A percentile compares a stretch with the other conserved stretches of the same genome.
Evolutionary conservation across 2,888 invertebrate genomes (phyloP).

Genomic region (Scaptomyza polygonia): DNA sequence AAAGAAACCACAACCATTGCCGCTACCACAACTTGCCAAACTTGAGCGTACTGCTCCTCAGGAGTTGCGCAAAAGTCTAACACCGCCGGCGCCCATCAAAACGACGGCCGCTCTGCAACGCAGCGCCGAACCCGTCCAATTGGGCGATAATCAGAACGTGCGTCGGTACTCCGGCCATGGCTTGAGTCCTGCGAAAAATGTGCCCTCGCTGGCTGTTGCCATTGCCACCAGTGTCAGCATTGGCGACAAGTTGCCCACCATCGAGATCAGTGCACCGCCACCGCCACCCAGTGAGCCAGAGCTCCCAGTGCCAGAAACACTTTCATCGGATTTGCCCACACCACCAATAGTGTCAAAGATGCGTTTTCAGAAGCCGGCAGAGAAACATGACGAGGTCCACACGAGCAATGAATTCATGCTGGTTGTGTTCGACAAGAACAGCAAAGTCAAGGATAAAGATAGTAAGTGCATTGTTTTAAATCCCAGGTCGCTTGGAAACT

Average conservation of each 20-base stretch:
- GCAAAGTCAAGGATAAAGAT: constrained; percentile 85
- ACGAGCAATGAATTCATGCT: constrained; percentile 93
- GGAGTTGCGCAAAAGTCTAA: constrained; percentile 67
- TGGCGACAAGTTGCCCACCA: constrained; percentile 65
- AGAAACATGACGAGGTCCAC: constrained; percentile 85
- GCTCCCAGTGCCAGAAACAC: constrained; percentile 17
- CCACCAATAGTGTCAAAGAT: constrained; percentile 27
- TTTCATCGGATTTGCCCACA: constrained; percentile 19
- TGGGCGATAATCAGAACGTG: constrained; percentile 78
- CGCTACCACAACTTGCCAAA: constrained; percentile 19
- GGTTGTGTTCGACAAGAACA: constrained; percentile 87
- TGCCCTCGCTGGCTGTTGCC: constrained; percentile 74
- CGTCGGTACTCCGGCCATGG: constrained; percentile 71
- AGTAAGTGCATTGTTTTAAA: constrained; percentile 80
- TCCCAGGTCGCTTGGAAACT: constrained; percentile 2
- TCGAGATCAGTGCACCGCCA: constrained; percentile 80
- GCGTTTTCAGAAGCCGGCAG: constrained; percentile 62
- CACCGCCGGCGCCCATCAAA: constrained; percentile 72
- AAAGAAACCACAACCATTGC: constrained; percentile 56
- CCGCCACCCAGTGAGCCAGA: neutral
- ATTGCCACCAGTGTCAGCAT: constrained; percentile 71
- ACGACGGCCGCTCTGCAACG: constrained; percentile 78
- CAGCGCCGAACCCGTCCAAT: constrained; percentile 81
- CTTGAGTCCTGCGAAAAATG: constrained; percentile 76
- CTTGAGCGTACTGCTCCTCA: constrained; percentile 45